phyloP scores from a whole-genome alignment of 2,888 invertebrate species.

The Mamestra brassicae region DNA sequence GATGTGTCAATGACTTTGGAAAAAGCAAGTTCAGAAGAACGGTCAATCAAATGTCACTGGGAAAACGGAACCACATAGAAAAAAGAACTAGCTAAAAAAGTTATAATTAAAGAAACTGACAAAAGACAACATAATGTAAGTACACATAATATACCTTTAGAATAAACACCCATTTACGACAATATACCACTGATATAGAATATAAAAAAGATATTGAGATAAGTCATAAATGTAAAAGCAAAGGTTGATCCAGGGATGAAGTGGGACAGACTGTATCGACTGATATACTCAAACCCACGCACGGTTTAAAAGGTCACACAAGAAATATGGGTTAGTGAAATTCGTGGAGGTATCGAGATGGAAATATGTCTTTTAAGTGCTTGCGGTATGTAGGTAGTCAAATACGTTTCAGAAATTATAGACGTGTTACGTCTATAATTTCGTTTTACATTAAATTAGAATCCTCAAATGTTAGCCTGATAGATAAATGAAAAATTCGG shows the following conservation, averaged over 20 bases:
- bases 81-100: neutral
- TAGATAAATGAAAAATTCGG: no score
- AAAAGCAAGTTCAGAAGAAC: neutral
- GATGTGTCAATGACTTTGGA: neutral
- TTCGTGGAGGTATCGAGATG: neutral
- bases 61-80: neutral
- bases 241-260: slow-evolving; percentile 28
- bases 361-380: neutral
- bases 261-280: slow-evolving; percentile 15
- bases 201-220: slow-evolving; percentile 23
- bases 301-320: slow-evolving; percentile 27
- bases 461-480: neutral
- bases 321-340: neutral
- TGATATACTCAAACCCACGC: slow-evolving; percentile 32
- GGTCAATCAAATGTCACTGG: no score
- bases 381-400: neutral
- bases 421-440: neutral
- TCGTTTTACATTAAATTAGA: neutral
- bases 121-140: neutral
- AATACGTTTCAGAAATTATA: neutral
- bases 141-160: neutral
- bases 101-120: neutral
- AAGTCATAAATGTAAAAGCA: slow-evolving; percentile 24
- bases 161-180: neutral
- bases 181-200: neutral